Conservation (phyloP, 2,113 vertebrate species). For the Poecilia latipinna region DNA sequence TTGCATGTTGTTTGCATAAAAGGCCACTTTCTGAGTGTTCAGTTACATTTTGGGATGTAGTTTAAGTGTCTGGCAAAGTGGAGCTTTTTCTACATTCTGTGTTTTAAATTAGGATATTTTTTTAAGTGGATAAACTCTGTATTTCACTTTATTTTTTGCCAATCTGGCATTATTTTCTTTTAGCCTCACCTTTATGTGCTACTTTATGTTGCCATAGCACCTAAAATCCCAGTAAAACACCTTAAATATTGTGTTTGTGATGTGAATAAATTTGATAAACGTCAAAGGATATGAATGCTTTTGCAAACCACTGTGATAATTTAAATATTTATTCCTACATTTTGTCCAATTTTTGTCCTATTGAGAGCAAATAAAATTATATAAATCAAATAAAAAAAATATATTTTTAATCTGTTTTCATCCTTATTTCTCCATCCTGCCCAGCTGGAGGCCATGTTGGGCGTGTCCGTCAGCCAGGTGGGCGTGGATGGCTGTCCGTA, state of each 20-base stretch:
- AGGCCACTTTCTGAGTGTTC: not conserved
- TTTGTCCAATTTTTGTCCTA: not conserved
- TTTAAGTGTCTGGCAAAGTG: not conserved
- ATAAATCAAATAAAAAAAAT: not conserved
- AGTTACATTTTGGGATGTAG: not conserved
- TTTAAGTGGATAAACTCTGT: not conserved
- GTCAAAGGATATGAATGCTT: not conserved
- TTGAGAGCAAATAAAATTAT: no score
- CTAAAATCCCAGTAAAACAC: not conserved
- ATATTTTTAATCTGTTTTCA: not conserved
- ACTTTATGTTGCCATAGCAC: no score
- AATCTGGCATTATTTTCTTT: not conserved
- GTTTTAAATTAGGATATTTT: not conserved
- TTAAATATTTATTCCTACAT: not conserved
- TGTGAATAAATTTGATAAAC: not conserved
- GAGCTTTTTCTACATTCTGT: not conserved
- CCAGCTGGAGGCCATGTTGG: constrained; percentile 85
- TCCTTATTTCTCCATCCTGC: not conserved
- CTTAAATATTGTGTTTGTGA: not conserved
- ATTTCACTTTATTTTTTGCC: not conserved
- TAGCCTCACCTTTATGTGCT: not conserved
- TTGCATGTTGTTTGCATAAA: not conserved
- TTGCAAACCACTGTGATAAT: not conserved
- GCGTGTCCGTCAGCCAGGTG: constrained; percentile 82
- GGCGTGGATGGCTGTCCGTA: constrained; percentile 83